phyloP scores from a whole-genome alignment of 2,113 vertebrate genomes.

The Lutjanus erythropterus region DNA sequence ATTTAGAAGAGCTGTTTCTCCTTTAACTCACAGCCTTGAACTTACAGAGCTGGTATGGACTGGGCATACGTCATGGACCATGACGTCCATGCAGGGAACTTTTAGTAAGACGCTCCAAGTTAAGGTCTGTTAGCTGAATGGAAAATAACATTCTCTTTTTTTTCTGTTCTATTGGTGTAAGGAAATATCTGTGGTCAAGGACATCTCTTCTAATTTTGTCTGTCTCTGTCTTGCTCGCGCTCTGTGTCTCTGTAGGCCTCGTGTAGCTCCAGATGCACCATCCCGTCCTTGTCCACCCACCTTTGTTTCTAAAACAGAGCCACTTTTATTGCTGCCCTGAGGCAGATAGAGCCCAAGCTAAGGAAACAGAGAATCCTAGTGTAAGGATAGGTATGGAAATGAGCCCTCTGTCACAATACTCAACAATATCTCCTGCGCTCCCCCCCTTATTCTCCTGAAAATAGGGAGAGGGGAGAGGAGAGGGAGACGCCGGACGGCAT shows the following conservation, averaged over 20 bases:
- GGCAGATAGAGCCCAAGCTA: conserved; percentile 73
- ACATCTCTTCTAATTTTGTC: conserved; percentile 41
- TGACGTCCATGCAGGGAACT: conserved; percentile 60
- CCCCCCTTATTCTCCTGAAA: conserved; percentile 65
- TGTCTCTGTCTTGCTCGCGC: conserved; percentile 39
- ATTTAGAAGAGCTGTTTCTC: conserved; percentile 34
- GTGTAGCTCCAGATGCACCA: conserved; percentile 50
- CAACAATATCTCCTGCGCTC: conserved; percentile 80
- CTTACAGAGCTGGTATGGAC: conserved; percentile 22
- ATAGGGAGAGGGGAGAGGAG: conserved; percentile 59
- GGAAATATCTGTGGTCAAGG: conserved; percentile 61
- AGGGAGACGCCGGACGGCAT: conserved; percentile 68
- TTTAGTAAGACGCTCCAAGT: conserved; percentile 35
- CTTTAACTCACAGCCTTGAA: conserved; percentile 65
- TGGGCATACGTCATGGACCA: too few relatives aligned
- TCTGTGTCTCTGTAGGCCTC: conserved; percentile 57
- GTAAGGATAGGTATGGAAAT: conserved; percentile 82
- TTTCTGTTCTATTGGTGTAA: conserved; percentile 20
- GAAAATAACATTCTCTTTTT: conserved; percentile 24
- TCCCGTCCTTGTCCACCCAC: conserved; percentile 66
- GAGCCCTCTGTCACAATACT: conserved; percentile 81
- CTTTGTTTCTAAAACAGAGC: conserved; percentile 79
- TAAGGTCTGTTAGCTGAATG: conserved; percentile 40
- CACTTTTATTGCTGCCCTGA: conserved; percentile 82
- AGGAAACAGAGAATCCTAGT: conserved; percentile 75